Conservation (phyloP, 2,888 invertebrate species). For the Latrodectus elegans region DNA sequence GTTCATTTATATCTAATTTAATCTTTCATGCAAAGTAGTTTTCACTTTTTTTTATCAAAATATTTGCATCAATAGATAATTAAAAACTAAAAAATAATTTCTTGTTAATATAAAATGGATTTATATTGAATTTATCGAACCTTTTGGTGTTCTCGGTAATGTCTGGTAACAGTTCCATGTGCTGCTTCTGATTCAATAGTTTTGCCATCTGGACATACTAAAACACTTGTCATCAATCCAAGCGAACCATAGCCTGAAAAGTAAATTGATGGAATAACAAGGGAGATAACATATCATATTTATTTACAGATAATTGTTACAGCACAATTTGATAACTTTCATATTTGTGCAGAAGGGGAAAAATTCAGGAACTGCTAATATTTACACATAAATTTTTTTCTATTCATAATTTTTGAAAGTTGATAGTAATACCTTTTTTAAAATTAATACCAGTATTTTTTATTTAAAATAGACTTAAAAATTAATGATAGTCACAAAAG, state of each 20-base stretch:
- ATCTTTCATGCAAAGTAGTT: neutral
- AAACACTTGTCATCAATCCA: slow-evolving; percentile 82
- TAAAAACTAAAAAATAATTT: neutral
- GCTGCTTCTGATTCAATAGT: slow-evolving; percentile 80
- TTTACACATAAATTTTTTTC: neutral
- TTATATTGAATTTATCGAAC: slow-evolving; percentile 63
- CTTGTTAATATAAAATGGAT: neutral
- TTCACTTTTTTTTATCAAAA: neutral
- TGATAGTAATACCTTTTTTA: neutral
- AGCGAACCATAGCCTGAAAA: slow-evolving; percentile 82
- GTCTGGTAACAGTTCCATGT: slow-evolving; percentile 79
- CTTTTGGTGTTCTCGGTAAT: slow-evolving; percentile 86
- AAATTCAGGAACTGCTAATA: neutral
- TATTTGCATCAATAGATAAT: neutral
- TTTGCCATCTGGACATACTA: slow-evolving; percentile 79
- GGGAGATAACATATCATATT: no score
- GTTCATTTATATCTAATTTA: no score
- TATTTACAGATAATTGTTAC: no score
- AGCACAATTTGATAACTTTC: no score
- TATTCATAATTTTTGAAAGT: neutral
- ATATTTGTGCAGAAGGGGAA: no score
- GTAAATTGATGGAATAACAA: neutral
- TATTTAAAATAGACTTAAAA: neutral
- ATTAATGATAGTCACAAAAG: neutral
- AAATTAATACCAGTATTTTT: neutral